Percentiles rank a stretch among this genome's conserved stretches.
Evolutionary conservation across 2,888 invertebrate genomes (phyloP).

Genomic region (Cryptosula pallasiana): DNA sequence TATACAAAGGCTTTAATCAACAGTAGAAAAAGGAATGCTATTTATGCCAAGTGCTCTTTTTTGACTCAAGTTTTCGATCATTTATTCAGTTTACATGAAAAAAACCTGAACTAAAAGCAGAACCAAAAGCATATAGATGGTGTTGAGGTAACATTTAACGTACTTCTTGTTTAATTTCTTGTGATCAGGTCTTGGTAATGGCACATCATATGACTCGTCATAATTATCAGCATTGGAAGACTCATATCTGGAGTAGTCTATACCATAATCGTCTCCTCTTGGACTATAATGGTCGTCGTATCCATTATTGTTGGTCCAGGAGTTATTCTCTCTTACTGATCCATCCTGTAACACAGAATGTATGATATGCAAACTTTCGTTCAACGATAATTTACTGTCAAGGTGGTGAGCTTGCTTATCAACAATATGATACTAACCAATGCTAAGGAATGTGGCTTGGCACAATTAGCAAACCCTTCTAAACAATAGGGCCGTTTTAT

Average conservation of each 20-base stretch:
- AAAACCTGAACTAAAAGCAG: no score
- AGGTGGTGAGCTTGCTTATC: neutral
- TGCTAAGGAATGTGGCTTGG: no score
- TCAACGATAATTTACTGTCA: neutral
- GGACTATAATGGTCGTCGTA: neutral
- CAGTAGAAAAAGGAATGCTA: no score
- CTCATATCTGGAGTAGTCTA: constrained; percentile 13
- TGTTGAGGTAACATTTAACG: neutral
- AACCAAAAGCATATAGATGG: no score
- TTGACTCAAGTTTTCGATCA: no score
- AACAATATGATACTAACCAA: no score
- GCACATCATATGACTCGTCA: constrained; percentile 6
- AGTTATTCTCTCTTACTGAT: constrained; percentile 2
- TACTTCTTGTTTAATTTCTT: neutral
- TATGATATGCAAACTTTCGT: neutral
- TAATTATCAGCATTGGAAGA: neutral
- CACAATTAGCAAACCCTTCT: no score
- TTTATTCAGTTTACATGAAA: no score
- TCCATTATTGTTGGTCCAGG: neutral
- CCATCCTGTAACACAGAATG: constrained; percentile 1
- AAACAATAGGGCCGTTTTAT: no score
- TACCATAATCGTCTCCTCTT: neutral
- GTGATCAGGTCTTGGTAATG: neutral
- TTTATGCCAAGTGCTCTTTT: no score
- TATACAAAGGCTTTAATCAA: no score